A percentile compares a stretch with the other conserved stretches of the same genome.
Conservation (phyloP, 2,797 vertebrate species). For the Diglossa cyanea region DNA sequence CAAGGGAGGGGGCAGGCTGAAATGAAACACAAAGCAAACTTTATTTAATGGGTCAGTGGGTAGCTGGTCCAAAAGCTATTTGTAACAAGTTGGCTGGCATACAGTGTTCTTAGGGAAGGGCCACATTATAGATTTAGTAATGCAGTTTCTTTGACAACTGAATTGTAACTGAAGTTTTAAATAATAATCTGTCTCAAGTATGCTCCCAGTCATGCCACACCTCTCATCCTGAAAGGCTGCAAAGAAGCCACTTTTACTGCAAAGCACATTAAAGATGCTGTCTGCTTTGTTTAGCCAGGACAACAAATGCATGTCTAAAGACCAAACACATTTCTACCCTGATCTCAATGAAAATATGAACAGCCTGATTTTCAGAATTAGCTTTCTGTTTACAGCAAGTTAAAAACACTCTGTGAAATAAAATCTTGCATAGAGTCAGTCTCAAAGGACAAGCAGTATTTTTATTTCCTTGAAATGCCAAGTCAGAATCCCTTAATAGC, state of each 20-base stretch:
- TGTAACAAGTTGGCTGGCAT: neutral
- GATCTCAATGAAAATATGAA: neutral
- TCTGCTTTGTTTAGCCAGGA: neutral
- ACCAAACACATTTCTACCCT: neutral
- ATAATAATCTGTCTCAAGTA: neutral
- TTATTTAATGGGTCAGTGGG: neutral
- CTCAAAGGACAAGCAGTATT: neutral
- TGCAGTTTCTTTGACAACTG: neutral
- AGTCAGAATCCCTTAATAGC: neutral
- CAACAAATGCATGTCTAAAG: neutral
- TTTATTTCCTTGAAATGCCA: neutral
- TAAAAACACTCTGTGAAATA: neutral
- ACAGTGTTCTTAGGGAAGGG: neutral
- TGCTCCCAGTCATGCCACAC: neutral
- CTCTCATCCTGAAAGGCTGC: neutral
- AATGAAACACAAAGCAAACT: neutral
- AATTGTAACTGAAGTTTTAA: neutral
- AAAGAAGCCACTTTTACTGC: neutral
- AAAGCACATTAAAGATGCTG: neutral
- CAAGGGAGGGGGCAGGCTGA: neutral
- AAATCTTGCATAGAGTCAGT: neutral
- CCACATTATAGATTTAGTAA: neutral
- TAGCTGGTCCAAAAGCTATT: neutral
- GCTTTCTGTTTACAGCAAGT: neutral
- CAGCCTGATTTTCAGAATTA: neutral